Percentiles rank a stretch among this genome's conserved stretches.
These are phyloP conservation scores for Bombycilla garrulus DNA, from an alignment of 2,113 vertebrate genomes.

Conservation along the genomic window DNA sequence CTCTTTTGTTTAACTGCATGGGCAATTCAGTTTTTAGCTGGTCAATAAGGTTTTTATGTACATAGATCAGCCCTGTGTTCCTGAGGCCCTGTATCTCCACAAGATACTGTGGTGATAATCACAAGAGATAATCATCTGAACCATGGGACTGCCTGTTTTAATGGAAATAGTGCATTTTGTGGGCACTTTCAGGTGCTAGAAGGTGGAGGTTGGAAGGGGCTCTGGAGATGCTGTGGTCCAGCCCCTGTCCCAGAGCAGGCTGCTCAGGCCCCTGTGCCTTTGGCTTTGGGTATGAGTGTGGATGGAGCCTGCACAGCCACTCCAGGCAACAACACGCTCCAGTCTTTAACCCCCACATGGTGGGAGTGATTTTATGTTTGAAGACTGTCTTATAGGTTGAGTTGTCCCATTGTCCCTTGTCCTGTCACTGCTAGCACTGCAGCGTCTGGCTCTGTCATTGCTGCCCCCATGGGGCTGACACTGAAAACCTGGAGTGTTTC, in stretches of 20 bases:
- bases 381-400: neutral
- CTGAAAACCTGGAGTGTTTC: neutral
- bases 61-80: neutral
- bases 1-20: neutral
- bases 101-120: neutral
- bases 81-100: neutral
- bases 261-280: neutral
- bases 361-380: neutral
- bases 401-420: neutral
- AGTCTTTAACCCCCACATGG: neutral
- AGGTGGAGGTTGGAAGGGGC: neutral
- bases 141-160: neutral
- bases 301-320: neutral
- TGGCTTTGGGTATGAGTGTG: neutral
- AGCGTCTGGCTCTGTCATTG: neutral
- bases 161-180: neutral
- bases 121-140: neutral
- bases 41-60: fast-evolving
- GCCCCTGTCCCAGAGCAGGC: neutral
- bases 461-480: neutral
- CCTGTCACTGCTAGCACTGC: neutral
- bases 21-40: neutral
- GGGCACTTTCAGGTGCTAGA: neutral
- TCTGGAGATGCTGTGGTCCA: neutral
- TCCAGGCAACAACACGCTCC: neutral